Conservation (phyloP, 2,797 vertebrate species). For the Nyctibius grandis region DNA sequence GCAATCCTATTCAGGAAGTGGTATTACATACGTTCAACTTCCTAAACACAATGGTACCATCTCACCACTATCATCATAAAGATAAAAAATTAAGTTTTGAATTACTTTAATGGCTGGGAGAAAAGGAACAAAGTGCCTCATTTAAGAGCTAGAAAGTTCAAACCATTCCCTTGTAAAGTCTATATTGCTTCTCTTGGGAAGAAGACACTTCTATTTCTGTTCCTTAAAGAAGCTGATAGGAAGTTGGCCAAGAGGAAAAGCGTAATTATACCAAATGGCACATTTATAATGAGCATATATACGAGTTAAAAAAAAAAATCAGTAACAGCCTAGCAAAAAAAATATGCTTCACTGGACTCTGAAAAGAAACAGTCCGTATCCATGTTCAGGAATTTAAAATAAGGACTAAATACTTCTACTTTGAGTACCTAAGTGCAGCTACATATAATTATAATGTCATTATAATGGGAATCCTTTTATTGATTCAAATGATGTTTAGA, state of each 20-base stretch:
- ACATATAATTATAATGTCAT: neutral
- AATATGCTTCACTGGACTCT: neutral
- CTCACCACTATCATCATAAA: neutral
- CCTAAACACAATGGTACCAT: neutral
- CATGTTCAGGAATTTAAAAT: neutral
- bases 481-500: neutral
- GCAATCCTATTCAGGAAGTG: neutral
- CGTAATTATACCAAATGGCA: conserved; percentile 20
- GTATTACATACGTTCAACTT: neutral
- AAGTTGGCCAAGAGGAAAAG: conserved; percentile 23
- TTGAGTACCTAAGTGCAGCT: neutral
- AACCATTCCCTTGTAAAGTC: neutral
- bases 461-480: neutral
- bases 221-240: conserved; percentile 5
- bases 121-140: neutral
- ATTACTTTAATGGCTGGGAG: neutral
- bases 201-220: neutral
- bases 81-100: neutral
- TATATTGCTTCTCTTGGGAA: neutral
- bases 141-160: neutral
- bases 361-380: neutral
- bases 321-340: neutral
- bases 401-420: neutral
- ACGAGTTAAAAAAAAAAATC: neutral
- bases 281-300: neutral